Evolutionary conservation across 2,113 vertebrate species (phyloP).

Genomic region (Pionites leucogaster): DNA sequence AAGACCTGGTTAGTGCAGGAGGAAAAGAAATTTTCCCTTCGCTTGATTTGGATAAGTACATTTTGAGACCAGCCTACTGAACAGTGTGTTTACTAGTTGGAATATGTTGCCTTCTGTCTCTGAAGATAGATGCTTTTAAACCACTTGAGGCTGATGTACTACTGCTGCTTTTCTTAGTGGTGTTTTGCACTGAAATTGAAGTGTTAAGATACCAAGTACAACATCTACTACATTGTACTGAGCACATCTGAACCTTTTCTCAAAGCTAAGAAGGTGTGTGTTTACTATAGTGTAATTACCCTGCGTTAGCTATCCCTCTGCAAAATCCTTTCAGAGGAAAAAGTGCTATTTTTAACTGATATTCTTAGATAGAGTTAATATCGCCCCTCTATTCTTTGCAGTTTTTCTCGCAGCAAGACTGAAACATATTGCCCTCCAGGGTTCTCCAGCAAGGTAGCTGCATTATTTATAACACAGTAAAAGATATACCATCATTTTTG

Average conservation of each 20-base stretch:
- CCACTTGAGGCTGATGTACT: background rate
- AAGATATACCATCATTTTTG: background rate
- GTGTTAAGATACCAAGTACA: background rate
- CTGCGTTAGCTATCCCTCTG: background rate
- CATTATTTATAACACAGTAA: slow-evolving; percentile 14
- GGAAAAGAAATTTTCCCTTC: background rate
- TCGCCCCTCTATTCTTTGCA: background rate
- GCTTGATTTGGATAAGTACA: background rate
- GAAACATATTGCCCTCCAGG: background rate
- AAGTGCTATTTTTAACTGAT: background rate
- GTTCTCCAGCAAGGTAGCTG: background rate
- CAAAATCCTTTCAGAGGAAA: background rate
- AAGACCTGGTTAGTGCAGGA: background rate
- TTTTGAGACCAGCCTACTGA: background rate
- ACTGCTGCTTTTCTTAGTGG: background rate
- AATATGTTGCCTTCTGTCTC: background rate
- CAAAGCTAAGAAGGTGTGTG: background rate
- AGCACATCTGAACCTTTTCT: background rate
- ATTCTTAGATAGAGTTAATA: background rate
- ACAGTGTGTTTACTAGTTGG: background rate
- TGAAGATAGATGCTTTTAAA: background rate
- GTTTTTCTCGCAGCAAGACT: background rate
- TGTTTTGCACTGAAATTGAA: background rate
- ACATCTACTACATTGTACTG: background rate
- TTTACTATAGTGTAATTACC: background rate